Base-by-base conservation (phyloP, 2,797 vertebrate genomes). In the Onychomys torridus region DNA sequence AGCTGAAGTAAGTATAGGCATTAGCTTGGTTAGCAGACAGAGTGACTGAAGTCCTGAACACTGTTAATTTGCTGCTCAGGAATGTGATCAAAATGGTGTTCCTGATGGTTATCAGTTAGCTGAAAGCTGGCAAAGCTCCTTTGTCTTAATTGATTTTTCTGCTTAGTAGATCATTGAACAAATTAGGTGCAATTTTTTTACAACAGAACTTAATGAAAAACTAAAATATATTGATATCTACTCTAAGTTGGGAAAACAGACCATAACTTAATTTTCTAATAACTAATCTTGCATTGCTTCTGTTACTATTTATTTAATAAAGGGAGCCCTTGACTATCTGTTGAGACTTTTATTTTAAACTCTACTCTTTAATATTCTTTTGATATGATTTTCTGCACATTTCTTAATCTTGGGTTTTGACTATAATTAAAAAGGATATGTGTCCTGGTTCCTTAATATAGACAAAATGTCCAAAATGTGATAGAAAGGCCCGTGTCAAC, bases 271-370 rank as follows among this genome's bases (percentile, higher is more conserved):
- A 71, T 94, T 12, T 96, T 90, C 86, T 63, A 93, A 55, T 93
- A 95, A 83, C 71, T 91, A 96, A 86, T 84, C 92, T 69, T 61
- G 2, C 16, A 29, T 89, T 94, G n/a, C 37, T 96, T 96, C 37
- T 82, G 73, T 57, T 82, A 92, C 23, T 91, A n/a, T 76, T 92
- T 89, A 27, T 69, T 91, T 91, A 85, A 75, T 85, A 84, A 85
- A 88, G 49, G 13, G 43, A 91, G 6, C 12, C 5, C 0, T 32
- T 21, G 29, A 14, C 32, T 87, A 32, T 43, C 32, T 61, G 12
- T 10, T 75, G 29, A 71, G 27, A 95, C 9, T 43, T 79, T 65
- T 75, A 46, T 78, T 95, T 93, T 89, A 90, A 86, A 75, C n/a
- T 29, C 65, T 6, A 65, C 0, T 76, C 61, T 86, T 23, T 55